Evolutionary conservation across 2,888 invertebrate genomes (phyloP), one percentile per base, ranked within the genome.

Genomic region (Neria commutata): DNA sequence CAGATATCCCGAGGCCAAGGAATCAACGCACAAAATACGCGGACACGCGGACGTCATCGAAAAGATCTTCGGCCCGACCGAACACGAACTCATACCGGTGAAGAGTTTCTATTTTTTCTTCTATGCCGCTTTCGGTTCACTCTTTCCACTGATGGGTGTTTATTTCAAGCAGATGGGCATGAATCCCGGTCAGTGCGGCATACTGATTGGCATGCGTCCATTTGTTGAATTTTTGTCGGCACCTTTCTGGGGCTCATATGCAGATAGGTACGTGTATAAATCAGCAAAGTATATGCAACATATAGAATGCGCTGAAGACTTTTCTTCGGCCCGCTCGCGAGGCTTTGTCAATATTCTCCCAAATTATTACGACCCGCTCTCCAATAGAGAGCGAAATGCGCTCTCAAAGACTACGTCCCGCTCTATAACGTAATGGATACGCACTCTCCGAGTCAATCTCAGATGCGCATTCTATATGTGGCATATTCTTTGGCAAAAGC

Each of bases 151-250:
- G 62, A 94, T 99, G 91, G 98, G 97, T 34, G 95, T 99, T 47
- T 99, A 98, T 84, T 99, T 99, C 86, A 99, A 99, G 84, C 98
- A 98, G 85, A 91, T 98, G 90, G 97, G 97, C 61, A 97, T 99
- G 96, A 98, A 97, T 83, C 94, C 98, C 1, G 91, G 92, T 17
- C 97, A 98, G 80, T 94, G 95, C 76, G 97, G 97, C 5, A 85
- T 94, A 57, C 86, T 95, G n/a, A 93, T 98, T 71, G 98, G 99
- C 24, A 91, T 95, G 70, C 86, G 99, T 63, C 98, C 98, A 1
- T 94, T 99, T 80, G 93, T 99, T 49, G 98, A 99, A 83, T 98
- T 98, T 82, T 85, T 97, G 55, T 93, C 96, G 56, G 97, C 96
- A 1, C 99, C 98, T 0, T 97, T 99, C 81, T 99, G 98, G 98